These are phyloP conservation scores for Elmis aenea DNA, from an alignment of 2,888 invertebrate genomes.

Conservation along the genomic window DNA sequence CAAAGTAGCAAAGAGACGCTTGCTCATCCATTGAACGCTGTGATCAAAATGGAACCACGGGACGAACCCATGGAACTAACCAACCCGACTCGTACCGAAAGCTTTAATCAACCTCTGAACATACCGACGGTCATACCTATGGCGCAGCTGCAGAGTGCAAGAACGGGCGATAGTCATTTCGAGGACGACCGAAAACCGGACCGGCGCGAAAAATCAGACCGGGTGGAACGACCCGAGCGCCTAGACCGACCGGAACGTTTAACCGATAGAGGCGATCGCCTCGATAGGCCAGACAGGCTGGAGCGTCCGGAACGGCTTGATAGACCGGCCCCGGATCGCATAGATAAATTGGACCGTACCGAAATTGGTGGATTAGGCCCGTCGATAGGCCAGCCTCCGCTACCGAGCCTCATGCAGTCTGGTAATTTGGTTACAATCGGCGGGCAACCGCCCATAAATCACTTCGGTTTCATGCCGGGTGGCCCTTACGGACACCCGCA, in stretches of 20 bases:
- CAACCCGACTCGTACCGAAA: conserved; percentile 31
- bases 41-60: conserved; percentile 44
- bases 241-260: conserved; percentile 28
- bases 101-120: conserved; percentile 37
- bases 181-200: conserved; percentile 17
- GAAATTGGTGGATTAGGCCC: conserved; percentile 41
- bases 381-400: conserved; percentile 52
- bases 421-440: conserved; percentile 59
- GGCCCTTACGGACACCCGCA: conserved; percentile 27
- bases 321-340: conserved; percentile 18
- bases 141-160: conserved; percentile 27
- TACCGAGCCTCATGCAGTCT: conserved; percentile 54
- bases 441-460: conserved; percentile 51
- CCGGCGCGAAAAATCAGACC: conserved; percentile 21
- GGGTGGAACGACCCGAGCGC: conserved; percentile 37
- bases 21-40: conserved; percentile 23
- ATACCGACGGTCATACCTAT: conserved; percentile 40
- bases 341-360: conserved; percentile 43
- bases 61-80: conserved; percentile 47
- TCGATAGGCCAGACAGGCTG: conserved; percentile 27
- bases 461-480: conserved; percentile 59
- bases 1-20: conserved; percentile 20
- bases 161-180: conserved; percentile 14
- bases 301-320: conserved; percentile 38
- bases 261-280: conserved; percentile 12